A percentile compares a stretch with the other conserved stretches of the same genome.
phyloP scores from a whole-genome alignment of 2,113 vertebrate species.

The Pelecanoides urinatrix region DNA sequence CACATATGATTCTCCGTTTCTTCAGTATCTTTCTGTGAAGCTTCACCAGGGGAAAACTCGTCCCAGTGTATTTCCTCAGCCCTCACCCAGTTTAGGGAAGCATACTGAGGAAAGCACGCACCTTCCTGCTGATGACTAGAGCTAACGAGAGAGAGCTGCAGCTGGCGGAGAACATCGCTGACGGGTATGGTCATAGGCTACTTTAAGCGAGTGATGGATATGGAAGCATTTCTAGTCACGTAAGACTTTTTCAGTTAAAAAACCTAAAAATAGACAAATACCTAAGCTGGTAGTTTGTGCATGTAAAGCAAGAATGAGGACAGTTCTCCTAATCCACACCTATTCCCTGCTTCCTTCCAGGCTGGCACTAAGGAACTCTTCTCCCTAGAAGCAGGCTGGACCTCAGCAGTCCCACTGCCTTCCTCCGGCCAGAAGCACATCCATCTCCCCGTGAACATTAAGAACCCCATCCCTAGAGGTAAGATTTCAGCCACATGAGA shows the following conservation, averaged over 20 bases:
- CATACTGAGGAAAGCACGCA: neutral
- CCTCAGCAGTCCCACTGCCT: neutral
- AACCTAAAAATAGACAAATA: neutral
- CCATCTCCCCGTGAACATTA: neutral
- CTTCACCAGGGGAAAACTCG: neutral
- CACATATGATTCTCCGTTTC: neutral
- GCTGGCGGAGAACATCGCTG: neutral
- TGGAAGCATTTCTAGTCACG: neutral
- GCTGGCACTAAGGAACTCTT: neutral
- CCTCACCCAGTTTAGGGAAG: neutral
- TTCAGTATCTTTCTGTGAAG: neutral
- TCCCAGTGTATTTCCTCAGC: neutral
- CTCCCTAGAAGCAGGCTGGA: neutral
- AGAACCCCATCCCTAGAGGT: neutral
- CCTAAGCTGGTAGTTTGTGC: neutral
- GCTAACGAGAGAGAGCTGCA: neutral
- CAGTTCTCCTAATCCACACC: neutral
- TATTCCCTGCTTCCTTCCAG: neutral
- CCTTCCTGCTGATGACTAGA: neutral
- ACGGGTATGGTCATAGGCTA: neutral
- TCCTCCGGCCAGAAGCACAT: neutral
- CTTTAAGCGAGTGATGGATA: neutral
- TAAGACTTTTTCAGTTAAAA: neutral
- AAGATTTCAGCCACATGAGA: neutral
- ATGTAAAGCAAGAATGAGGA: neutral